Conservation (phyloP, 30 jellyfish, hydroid and myxozoan genomes). For the Cassiopea xamachana region DNA sequence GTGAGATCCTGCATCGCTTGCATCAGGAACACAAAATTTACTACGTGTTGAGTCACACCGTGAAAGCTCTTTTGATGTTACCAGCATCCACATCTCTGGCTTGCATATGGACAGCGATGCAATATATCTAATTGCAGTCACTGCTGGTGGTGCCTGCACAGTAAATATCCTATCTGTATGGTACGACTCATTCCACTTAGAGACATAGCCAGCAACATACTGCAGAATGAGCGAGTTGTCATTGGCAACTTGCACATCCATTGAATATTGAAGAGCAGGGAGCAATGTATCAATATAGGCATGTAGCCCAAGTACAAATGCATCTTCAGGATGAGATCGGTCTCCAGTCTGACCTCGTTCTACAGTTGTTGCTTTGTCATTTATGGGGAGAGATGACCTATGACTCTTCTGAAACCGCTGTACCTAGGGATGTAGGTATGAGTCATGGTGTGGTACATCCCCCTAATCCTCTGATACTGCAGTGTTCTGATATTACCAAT, state of each 20-base stretch:
- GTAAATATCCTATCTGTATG: slow-evolving; percentile 11
- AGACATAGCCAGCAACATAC: slow-evolving; percentile 21
- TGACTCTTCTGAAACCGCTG: slow-evolving; percentile 11
- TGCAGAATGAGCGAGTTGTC: not conserved
- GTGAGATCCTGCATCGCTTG: not conserved
- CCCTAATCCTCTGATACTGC: slow-evolving; percentile 2
- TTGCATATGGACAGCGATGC: not conserved
- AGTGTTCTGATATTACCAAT: not conserved
- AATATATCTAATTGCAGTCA: slow-evolving; percentile 7
- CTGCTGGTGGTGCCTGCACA: not conserved
- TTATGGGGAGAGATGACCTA: slow-evolving; percentile 13
- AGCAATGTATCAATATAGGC: slow-evolving; percentile 2
- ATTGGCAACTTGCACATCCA: slow-evolving; percentile 20
- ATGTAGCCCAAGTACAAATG: not conserved
- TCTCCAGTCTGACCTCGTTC: not conserved
- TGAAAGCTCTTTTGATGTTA: not conserved
- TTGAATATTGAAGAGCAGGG: not conserved
- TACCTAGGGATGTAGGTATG: not conserved
- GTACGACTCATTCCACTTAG: not conserved
- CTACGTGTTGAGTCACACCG: not conserved
- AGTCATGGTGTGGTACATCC: not conserved
- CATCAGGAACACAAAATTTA: not conserved
- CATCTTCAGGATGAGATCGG: not conserved
- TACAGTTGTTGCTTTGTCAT: not conserved
- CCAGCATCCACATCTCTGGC: slow-evolving; percentile 42